Evolutionary conservation across 2,113 vertebrate species (phyloP), one percentile per base, ranked within the genome.

Genomic region (Pionites leucogaster): DNA sequence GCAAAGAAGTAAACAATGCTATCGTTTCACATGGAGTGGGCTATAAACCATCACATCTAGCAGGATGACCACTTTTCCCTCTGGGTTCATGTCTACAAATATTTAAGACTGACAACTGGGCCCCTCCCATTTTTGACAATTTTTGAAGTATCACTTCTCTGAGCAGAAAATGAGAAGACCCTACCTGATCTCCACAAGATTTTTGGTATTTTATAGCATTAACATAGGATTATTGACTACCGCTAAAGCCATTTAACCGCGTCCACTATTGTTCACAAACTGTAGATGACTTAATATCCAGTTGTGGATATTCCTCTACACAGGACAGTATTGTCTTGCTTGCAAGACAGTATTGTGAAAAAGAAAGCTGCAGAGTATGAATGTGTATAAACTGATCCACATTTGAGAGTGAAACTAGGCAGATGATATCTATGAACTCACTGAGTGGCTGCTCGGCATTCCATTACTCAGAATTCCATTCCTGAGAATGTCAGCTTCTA

Each of bases 151-250:
- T 35, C 35, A 50, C 49, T 87, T 84, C 39, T 67, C 47, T 63
- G 13, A 88, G 37, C 31, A 71, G 22, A 80, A 88, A n/a, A 59
- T 59, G 6, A n/a, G 17, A 82, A 80, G 52, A 6, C 3, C 5
- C 4, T 63, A 72, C 11, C 3, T 55, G 23, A 6, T 41, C 8
- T 27, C 13, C 33, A 67, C 5, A 31, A 9, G 20, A 41, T 80
- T 89, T 93, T 70, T 35, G 47, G 8, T 52, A 11, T 62, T 77
- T 84, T 55, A 37, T 7, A 60, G 35, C 24, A 60, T 27, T 37
- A 53, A 46, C 0, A 0, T 24, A 62, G 23, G 14, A 70, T 52
- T 78, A 20, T 18, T 55, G 20, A 55, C 23, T 24, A 41, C 20
- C 37, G 11, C 13, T 50, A 62, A 84, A 91, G 75, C 39, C 4